Base-by-base conservation (phyloP, 2,113 vertebrate genomes). In the Dicentrarchus labrax region DNA sequence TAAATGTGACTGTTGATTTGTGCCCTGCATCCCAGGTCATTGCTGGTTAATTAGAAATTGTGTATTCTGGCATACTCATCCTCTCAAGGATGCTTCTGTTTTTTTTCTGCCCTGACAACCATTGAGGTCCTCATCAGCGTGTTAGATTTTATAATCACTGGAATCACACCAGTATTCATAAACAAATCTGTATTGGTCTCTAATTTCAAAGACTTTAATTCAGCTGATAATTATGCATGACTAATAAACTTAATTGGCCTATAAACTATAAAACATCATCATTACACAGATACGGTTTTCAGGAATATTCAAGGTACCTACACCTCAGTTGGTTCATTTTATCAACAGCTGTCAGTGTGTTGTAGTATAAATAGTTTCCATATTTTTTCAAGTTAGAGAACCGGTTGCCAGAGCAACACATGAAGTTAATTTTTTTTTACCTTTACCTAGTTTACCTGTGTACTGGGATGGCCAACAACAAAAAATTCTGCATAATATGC, bases 41-140 rank as follows among this genome's bases (percentile, higher is more conserved):
- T 72, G 51, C 70, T 54, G 24, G 65, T 80, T 85, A 85, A 89
- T 86, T 80, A 81, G 54, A 85, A 71, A 76, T 62, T 47, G 41
- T 72, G 47, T 73, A 41, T 66, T 50, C 47, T 43, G 51, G 57
- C 79, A 43, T n/a, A 11, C 39, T 65, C 56, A 36, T 4, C 19
- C n/a, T 51, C 19, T 41, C 61, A 71, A 11, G 21, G 39, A 43
- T 9, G 50, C 48, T 16, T 78, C 41, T 56, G 48, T 30, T 77
- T 76, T 65, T 24, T 51, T 59, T 39, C 45, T 43, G 19, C 5
- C 47, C 12, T 47, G 64, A 77, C 72, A 78, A 50, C 68, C 38
- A 17, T 7, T 70, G n/a, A 72, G 6, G 48, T 73, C 48, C 69
- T 71, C 22, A 22, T 72, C 54, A 36, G 19, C 48, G 19, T 59